phyloP scores from a whole-genome alignment of 2,797 vertebrate genomes.

The Sebastes oblongus region DNA sequence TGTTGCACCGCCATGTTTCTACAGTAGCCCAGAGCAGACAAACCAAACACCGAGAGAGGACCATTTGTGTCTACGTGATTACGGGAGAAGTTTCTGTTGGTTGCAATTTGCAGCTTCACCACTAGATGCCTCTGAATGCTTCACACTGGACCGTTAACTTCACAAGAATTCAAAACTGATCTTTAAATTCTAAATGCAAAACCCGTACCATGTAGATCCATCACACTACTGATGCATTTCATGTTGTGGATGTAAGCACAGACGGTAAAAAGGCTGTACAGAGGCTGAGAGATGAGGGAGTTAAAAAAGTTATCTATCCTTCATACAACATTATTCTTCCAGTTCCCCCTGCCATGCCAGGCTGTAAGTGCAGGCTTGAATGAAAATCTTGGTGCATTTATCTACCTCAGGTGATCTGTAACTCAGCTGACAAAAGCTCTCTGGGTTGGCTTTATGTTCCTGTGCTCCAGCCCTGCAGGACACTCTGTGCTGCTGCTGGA shows the following conservation, averaged over 20 bases:
- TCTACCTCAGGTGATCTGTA: conserved; percentile 21
- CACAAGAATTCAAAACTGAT: neutral
- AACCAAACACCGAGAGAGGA: neutral
- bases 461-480: neutral
- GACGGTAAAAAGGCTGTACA: neutral
- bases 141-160: neutral
- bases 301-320: conserved; percentile 24
- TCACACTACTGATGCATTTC: neutral
- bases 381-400: conserved; percentile 34
- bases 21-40: neutral
- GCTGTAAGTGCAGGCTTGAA: conserved; percentile 20
- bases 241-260: neutral
- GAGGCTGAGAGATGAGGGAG: neutral
- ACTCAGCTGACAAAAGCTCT: conserved; percentile 36
- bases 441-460: conserved; percentile 1
- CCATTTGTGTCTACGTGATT: no score
- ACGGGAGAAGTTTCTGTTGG: neutral
- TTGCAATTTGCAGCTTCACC: neutral
- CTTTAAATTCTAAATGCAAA: neutral
- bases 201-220: neutral
- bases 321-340: conserved; percentile 19
- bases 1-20: no score
- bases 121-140: neutral
- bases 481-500: neutral
- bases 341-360: neutral